Conservation (phyloP, 2,888 invertebrate genomes). For the Dione vanillae region DNA sequence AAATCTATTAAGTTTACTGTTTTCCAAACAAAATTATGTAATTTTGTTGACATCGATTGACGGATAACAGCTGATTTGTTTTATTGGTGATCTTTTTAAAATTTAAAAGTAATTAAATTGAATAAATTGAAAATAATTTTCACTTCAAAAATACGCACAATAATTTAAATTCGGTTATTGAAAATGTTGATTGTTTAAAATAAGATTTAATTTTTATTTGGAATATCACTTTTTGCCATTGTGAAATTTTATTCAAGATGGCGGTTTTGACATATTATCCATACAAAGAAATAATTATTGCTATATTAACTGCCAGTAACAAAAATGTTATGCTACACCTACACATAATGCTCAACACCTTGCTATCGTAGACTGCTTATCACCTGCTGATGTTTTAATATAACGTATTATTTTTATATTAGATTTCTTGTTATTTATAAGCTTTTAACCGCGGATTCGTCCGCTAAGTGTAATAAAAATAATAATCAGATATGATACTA, state of each 20-base stretch:
- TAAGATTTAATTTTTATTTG: conserved; percentile 70
- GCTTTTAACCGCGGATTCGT: too few species aligned
- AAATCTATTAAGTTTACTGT: conserved; percentile 79
- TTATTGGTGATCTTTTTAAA: conserved; percentile 77
- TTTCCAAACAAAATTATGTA: conserved; percentile 85
- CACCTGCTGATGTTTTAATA: too few species aligned
- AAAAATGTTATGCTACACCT: conserved; percentile 50
- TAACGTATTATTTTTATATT: too few species aligned
- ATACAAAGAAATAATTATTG: conserved; percentile 48
- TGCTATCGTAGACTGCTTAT: not conserved
- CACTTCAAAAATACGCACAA: conserved; percentile 39
- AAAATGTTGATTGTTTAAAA: conserved; percentile 29
- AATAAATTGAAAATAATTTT: conserved; percentile 35
- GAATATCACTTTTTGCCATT: conserved; percentile 70
- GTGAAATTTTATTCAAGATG: conserved; percentile 77
- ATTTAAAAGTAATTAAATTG: conserved; percentile 50
- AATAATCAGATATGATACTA: too few species aligned
- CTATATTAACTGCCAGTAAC: conserved; percentile 58
- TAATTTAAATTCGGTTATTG: conserved; percentile 42
- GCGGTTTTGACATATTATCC: conserved; percentile 57
- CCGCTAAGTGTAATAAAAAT: too few species aligned
- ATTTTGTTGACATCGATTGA: conserved; percentile 86
- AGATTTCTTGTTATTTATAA: too few species aligned
- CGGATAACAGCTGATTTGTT: conserved; percentile 85
- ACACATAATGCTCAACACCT: not conserved